Conservation (phyloP, 2,113 vertebrate genomes). For the Neogale vison region DNA sequence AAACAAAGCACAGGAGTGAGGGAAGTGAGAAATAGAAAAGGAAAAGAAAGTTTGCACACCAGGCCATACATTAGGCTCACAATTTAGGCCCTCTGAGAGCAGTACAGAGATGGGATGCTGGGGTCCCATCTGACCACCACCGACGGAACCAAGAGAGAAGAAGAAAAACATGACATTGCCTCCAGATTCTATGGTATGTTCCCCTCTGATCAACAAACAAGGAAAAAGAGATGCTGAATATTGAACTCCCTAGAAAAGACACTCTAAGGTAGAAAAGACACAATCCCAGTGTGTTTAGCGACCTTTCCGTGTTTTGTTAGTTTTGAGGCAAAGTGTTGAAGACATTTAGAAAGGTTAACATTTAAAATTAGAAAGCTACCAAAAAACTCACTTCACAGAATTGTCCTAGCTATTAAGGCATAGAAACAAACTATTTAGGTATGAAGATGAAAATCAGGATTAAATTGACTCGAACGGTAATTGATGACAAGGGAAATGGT, state of each 20-base stretch:
- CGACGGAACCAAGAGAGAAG: not conserved
- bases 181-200: not conserved
- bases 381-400: not conserved
- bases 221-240: not conserved
- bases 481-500: not conserved
- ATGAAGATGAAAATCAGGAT: slow-evolving; percentile 14
- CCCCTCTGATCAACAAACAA: not conserved
- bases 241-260: not conserved
- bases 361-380: not conserved
- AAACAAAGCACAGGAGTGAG: not conserved
- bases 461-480: not conserved
- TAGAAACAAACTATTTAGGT: not conserved
- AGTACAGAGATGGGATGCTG: not conserved
- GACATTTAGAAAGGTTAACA: not conserved
- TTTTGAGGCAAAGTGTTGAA: not conserved
- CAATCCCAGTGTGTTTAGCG: not conserved
- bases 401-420: not conserved
- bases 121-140: not conserved
- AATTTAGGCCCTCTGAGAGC: not conserved
- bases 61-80: not conserved
- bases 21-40: not conserved
- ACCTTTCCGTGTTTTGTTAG: not conserved
- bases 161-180: not conserved
- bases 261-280: not conserved
- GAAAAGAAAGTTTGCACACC: not conserved